phyloP scores from a whole-genome alignment of 1,140 invertebrate species.

The Pseudomyrmex flavicornis region DNA sequence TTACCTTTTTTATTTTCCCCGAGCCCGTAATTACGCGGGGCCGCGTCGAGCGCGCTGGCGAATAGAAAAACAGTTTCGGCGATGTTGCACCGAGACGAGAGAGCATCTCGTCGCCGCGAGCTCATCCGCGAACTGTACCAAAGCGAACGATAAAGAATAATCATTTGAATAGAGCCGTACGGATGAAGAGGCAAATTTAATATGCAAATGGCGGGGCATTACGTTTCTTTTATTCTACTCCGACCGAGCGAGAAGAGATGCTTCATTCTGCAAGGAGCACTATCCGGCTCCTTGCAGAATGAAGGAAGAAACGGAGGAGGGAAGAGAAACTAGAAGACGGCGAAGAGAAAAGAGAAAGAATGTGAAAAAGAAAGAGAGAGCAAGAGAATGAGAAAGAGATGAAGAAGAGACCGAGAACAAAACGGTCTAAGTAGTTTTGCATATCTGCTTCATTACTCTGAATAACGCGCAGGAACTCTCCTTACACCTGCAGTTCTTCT shows the following conservation, averaged over 20 bases:
- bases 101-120: slow-evolving; percentile 27
- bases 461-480: slow-evolving; percentile 73
- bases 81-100: slow-evolving; percentile 23
- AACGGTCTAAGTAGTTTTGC: slow-evolving; percentile 76
- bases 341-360: background rate
- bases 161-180: slow-evolving; percentile 73
- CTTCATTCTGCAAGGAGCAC: too few relatives aligned
- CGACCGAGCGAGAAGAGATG: slow-evolving; percentile 32
- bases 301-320: slow-evolving; percentile 19
- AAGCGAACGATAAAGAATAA: slow-evolving; percentile 73
- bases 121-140: slow-evolving; percentile 43
- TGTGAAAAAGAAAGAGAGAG: slow-evolving; percentile 51
- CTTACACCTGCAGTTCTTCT: slow-evolving; percentile 63
- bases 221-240: slow-evolving; percentile 73
- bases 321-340: background rate
- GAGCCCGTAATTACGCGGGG: slow-evolving; percentile 52
- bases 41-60: background rate
- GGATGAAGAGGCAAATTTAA: slow-evolving; percentile 75
- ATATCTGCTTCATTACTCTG: slow-evolving; percentile 77
- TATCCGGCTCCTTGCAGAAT: slow-evolving; percentile 43
- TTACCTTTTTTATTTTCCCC: slow-evolving; percentile 64
- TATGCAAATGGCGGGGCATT: slow-evolving; percentile 76
- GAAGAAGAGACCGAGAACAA: slow-evolving; percentile 59
- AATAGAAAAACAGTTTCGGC: slow-evolving; percentile 54
- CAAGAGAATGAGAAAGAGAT: slow-evolving; percentile 47